Percentiles rank a stretch among this genome's conserved stretches.
Evolutionary conservation across 92 coral and sea anemone species (phyloP).

Genomic region (Meandrina meandrites): DNA sequence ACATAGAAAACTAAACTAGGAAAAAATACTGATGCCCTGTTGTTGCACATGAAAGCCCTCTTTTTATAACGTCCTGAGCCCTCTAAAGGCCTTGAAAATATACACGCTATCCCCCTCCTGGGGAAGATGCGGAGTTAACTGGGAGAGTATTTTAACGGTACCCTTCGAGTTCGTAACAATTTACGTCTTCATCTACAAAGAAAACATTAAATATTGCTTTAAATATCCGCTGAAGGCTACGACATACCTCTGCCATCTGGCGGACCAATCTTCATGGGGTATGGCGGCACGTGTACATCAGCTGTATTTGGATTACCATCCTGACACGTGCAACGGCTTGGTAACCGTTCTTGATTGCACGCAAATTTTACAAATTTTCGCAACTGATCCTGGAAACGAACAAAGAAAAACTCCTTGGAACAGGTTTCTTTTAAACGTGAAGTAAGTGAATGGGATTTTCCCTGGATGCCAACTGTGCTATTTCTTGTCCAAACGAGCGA

Average conservation of each 20-base stretch:
- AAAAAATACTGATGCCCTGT: neutral
- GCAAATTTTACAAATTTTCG: conserved; percentile 98
- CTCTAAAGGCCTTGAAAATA: too few relatives aligned
- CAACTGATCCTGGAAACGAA: conserved; percentile 78
- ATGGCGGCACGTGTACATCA: conserved; percentile 96
- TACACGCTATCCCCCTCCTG: too few relatives aligned
- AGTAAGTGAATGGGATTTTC: too few relatives aligned
- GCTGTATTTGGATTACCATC: conserved; percentile 82
- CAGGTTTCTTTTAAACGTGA: neutral
- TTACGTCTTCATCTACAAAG: too few relatives aligned
- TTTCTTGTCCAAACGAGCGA: too few relatives aligned
- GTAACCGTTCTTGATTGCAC: conserved; percentile 97
- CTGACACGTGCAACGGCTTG: conserved; percentile 96
- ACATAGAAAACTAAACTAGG: neutral
- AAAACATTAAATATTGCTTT: too few relatives aligned
- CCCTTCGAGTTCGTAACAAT: neutral
- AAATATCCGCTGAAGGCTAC: neutral
- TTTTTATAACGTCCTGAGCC: neutral
- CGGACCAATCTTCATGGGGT: conserved; percentile 99
- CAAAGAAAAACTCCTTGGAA: neutral
- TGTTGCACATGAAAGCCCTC: neutral
- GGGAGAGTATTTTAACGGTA: neutral
- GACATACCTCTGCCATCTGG: conserved; percentile 95
- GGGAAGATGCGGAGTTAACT: too few relatives aligned
- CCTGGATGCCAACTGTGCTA: too few relatives aligned